These are phyloP conservation scores for Allolobophora icterica DNA, from an alignment of 2,888 invertebrate genomes.

Conservation along the genomic window DNA sequence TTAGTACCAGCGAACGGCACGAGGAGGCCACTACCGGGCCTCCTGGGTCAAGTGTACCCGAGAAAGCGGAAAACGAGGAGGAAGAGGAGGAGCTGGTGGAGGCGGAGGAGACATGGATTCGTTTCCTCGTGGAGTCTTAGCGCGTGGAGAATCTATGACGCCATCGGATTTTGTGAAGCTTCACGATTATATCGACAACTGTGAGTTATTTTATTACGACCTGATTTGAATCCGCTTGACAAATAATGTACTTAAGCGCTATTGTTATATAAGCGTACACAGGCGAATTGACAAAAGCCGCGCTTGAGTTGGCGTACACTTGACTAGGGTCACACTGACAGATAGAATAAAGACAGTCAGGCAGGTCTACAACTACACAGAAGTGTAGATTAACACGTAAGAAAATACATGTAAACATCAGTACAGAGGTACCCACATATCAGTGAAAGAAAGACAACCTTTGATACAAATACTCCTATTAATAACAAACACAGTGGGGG, in stretches of 20 bases:
- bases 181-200: slow-evolving; percentile 18
- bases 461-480: not conserved
- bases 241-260: not conserved
- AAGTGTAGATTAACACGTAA: not conserved
- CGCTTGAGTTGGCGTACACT: too few relatives aligned
- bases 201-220: not conserved
- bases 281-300: too few relatives aligned
- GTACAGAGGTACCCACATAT: not conserved
- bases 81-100: not conserved
- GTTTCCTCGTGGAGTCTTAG: not conserved
- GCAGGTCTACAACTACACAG: not conserved
- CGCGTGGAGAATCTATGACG: not conserved
- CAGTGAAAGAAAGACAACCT: not conserved
- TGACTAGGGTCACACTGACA: not conserved
- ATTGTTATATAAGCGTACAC: not conserved
- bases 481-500: not conserved
- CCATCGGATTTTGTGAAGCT: slow-evolving; percentile 18
- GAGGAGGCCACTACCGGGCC: not conserved
- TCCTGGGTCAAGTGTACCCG: not conserved
- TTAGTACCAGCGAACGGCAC: not conserved
- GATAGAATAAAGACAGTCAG: not conserved
- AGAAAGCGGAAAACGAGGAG: not conserved
- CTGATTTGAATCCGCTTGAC: not conserved
- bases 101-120: not conserved
- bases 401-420: not conserved